These are phyloP conservation scores for Dendronephthya gigantea DNA, from an alignment of 64 coral and sea anemone genomes.

Conservation along the genomic window DNA sequence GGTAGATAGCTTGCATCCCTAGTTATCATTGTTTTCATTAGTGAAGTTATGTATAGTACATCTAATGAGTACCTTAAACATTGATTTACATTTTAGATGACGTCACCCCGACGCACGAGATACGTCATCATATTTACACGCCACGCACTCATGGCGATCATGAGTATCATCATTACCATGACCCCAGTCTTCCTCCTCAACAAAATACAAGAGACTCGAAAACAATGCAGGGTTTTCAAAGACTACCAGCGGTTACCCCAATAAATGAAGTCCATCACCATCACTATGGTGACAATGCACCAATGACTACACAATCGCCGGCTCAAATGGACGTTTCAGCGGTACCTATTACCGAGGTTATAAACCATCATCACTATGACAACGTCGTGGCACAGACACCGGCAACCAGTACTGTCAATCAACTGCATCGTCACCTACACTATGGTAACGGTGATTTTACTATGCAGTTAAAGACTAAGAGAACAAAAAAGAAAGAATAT, in stretches of 20 bases:
- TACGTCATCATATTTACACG: too few species aligned
- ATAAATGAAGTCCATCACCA: background rate
- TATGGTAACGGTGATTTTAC: constrained; percentile 10
- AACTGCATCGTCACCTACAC: background rate
- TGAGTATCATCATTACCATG: background rate
- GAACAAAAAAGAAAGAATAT: background rate
- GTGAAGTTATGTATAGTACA: too few species aligned
- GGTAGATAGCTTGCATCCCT: too few species aligned
- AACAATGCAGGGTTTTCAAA: background rate
- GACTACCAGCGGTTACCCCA: background rate
- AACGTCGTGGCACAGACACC: background rate
- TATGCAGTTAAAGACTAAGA: background rate
- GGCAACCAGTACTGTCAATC: background rate
- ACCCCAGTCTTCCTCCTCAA: background rate
- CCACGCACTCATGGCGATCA: background rate
- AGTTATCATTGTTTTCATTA: too few species aligned
- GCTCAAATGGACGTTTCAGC: background rate
- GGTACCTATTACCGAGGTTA: background rate
- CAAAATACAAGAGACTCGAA: background rate
- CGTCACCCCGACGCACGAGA: too few species aligned
- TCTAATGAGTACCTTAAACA: too few species aligned
- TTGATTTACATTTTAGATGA: too few species aligned
- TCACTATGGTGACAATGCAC: background rate
- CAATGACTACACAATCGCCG: background rate
- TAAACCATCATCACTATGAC: background rate